Percentiles rank a stretch among this genome's conserved stretches.
These are phyloP conservation scores for Pagrus major DNA, from an alignment of 2,113 vertebrate genomes.

Conservation along the genomic window DNA sequence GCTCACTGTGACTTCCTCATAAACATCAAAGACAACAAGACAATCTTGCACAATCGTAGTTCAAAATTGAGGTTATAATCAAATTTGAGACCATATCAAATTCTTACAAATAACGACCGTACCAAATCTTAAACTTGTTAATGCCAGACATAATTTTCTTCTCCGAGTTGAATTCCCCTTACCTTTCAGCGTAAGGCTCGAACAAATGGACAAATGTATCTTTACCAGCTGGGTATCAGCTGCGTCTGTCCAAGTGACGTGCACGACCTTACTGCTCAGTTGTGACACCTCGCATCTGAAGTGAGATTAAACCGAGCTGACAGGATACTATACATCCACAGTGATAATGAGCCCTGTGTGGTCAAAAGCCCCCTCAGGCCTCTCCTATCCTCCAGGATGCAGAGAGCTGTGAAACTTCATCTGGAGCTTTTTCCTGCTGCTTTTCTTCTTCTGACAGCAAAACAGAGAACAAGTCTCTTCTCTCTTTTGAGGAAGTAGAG, in stretches of 20 bases:
- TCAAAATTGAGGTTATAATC: not conserved
- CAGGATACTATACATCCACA: slow-evolving; percentile 43
- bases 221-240: slow-evolving; percentile 42
- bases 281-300: slow-evolving; percentile 30
- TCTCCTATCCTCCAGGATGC: not conserved
- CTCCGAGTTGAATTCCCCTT: not conserved
- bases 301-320: slow-evolving; percentile 33
- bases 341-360: slow-evolving; percentile 40
- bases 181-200: slow-evolving; percentile 22
- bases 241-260: slow-evolving; percentile 13
- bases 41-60: not conserved
- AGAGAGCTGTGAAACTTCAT: slow-evolving; percentile 37
- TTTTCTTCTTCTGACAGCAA: not conserved
- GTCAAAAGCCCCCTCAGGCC: slow-evolving; percentile 9
- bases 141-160: not conserved
- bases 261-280: slow-evolving; percentile 30
- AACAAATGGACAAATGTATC: slow-evolving; percentile 11
- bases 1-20: not conserved
- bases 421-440: not conserved
- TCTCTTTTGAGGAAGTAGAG: slow-evolving; percentile 48
- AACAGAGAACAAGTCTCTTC: not conserved
- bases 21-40: not conserved
- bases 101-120: not conserved
- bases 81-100: not conserved
- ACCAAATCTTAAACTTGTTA: not conserved